Conservation (phyloP, 2,888 invertebrate species). For the Xanthorhoe spadicearia region DNA sequence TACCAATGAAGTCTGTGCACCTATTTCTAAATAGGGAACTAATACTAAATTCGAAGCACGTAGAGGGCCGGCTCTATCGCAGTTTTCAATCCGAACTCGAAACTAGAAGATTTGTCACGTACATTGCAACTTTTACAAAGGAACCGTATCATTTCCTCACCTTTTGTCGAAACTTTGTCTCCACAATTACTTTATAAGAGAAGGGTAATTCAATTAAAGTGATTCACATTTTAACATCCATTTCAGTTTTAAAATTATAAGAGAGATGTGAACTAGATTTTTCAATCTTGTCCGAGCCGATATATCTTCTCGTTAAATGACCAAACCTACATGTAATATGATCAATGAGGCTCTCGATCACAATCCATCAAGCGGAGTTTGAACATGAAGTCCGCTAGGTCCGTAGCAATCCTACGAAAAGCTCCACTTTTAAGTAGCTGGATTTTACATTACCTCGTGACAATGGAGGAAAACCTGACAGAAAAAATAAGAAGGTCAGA, state of each 20-base stretch:
- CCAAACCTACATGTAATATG: constrained; percentile 70
- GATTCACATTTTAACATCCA: constrained; percentile 11
- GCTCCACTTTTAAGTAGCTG: constrained; percentile 66
- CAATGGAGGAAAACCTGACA: constrained; percentile 74
- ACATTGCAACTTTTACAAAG: constrained; percentile 79
- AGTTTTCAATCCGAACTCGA: constrained; percentile 82
- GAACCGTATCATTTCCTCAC: constrained; percentile 77
- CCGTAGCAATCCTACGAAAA: constrained; percentile 62
- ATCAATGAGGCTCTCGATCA: constrained; percentile 78
- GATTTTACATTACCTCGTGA: constrained; percentile 73
- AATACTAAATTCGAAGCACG: constrained; percentile 76
- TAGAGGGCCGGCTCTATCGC: constrained; percentile 76
- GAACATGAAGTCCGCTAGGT: constrained; percentile 58
- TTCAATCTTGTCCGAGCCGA: constrained; percentile 56
- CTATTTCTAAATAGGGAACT: constrained; percentile 73
- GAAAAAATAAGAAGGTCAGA: constrained; percentile 78
- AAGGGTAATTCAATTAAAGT: constrained; percentile 26
- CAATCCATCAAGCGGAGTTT: constrained; percentile 73
- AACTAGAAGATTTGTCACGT: constrained; percentile 84
- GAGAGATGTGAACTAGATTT: constrained; percentile 41
- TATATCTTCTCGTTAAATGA: constrained; percentile 70
- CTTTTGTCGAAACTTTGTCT: constrained; percentile 63
- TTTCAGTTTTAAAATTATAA: not conserved
- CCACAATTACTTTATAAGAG: constrained; percentile 53
- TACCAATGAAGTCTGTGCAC: constrained; percentile 67